These are phyloP conservation scores for Helobdella robusta DNA, from an alignment of 2,888 invertebrate genomes.

Conservation along the genomic window DNA sequence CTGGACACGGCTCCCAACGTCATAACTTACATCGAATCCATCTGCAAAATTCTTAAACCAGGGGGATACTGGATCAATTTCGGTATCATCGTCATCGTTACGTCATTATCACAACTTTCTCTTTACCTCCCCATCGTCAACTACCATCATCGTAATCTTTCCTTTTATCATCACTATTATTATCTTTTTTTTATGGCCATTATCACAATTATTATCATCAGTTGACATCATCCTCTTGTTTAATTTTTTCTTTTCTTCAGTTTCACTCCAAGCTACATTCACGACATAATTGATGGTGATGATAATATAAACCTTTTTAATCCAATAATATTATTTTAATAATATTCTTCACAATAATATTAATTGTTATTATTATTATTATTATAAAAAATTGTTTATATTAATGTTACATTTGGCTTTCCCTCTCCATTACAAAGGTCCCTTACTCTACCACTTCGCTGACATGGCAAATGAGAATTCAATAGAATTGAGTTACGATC, in stretches of 20 bases:
- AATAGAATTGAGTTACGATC: slow-evolving; percentile 84
- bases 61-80: slow-evolving; percentile 56
- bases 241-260: too few species aligned
- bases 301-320: neutral
- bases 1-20: slow-evolving; percentile 96
- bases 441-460: slow-evolving; percentile 74
- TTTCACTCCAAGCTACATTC: too few species aligned
- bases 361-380: neutral
- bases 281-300: neutral
- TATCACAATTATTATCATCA: too few species aligned
- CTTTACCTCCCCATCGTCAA: too few species aligned
- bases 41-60: slow-evolving; percentile 76
- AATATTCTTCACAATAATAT: neutral
- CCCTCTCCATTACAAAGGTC: too few species aligned
- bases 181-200: neutral
- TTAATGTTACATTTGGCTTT: too few species aligned
- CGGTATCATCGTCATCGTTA: slow-evolving; percentile 37
- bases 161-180: neutral
- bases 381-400: neutral
- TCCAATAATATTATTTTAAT: neutral
- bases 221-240: too few species aligned
- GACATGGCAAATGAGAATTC: slow-evolving; percentile 77
- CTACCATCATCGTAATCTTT: neutral
- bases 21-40: slow-evolving; percentile 83
- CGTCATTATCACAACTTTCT: too few species aligned